Evolutionary conservation across 2,797 vertebrate genomes (phyloP).

Genomic region (Euthynnus affinis): DNA sequence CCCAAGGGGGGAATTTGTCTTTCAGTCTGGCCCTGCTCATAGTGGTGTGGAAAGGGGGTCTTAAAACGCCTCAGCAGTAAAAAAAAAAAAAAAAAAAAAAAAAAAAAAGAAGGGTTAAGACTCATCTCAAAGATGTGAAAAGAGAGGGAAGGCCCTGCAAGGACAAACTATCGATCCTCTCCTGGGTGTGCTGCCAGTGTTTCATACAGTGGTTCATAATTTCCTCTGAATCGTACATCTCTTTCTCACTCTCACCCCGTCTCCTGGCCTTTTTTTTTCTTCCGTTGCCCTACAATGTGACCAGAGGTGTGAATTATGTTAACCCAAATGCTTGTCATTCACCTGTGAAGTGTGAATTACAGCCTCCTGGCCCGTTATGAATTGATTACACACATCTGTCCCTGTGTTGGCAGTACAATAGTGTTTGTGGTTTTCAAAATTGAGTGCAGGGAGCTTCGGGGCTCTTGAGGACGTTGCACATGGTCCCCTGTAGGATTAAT

Average conservation of each 20-base stretch:
- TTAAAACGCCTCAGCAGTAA: conserved; percentile 22
- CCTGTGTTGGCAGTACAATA: conserved; percentile 40
- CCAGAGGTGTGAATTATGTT: too few relatives aligned
- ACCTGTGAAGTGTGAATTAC: conserved; percentile 47
- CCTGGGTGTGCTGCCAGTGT: conserved; percentile 48
- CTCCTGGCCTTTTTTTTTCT: conserved; percentile 33
- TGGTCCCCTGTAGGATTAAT: neutral
- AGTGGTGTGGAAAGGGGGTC: conserved; percentile 19
- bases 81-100: neutral
- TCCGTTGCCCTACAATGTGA: conserved; percentile 41
- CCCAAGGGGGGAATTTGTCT: conserved; percentile 29
- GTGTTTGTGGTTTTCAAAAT: conserved; percentile 50
- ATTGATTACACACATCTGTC: conserved; percentile 58
- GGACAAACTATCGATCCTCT: conserved; percentile 79
- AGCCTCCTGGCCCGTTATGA: conserved; percentile 35
- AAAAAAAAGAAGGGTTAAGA: conserved; percentile 50
- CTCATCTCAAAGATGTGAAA: conserved; percentile 68
- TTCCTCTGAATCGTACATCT: conserved; percentile 66
- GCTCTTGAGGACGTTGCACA: conserved; percentile 7
- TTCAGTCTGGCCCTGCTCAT: conserved; percentile 31
- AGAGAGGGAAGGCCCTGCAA: conserved; percentile 76
- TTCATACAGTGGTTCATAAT: conserved; percentile 63
- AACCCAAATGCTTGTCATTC: too few relatives aligned
- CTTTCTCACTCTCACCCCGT: conserved; percentile 30
- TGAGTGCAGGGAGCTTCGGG: conserved; percentile 24